These are phyloP conservation scores for Pecten maximus DNA, from an alignment of 2,888 invertebrate genomes.

Conservation along the genomic window DNA sequence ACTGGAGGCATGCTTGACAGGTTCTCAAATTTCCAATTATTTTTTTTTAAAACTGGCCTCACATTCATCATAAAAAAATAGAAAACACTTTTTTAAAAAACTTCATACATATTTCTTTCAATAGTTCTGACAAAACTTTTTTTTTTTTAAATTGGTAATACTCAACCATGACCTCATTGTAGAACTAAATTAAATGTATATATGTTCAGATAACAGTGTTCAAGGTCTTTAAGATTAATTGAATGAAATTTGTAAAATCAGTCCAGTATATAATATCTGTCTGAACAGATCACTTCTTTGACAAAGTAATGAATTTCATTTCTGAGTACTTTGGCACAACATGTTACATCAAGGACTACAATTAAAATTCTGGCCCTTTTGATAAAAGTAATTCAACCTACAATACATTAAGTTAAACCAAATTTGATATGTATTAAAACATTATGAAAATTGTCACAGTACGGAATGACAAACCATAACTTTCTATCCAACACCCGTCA, in stretches of 20 bases:
- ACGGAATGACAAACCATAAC: background rate
- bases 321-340: background rate
- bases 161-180: background rate
- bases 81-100: no score
- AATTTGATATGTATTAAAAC: background rate
- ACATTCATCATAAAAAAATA: no score
- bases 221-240: conserved; percentile 23
- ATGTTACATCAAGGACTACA: background rate
- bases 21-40: no score
- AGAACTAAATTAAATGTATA: background rate
- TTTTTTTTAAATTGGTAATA: background rate
- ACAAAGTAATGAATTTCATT: background rate
- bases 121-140: background rate
- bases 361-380: background rate
- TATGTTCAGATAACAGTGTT: background rate
- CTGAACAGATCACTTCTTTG: background rate
- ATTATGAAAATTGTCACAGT: background rate
- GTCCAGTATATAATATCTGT: background rate
- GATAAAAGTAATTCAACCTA: background rate
- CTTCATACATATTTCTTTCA: no score
- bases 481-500: background rate
- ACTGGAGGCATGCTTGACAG: no score
- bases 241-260: background rate
- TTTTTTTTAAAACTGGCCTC: no score
- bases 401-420: background rate